These are phyloP conservation scores for Ganaspis brasiliensis DNA, from an alignment of 2,888 invertebrate species.

Conservation along the genomic window DNA sequence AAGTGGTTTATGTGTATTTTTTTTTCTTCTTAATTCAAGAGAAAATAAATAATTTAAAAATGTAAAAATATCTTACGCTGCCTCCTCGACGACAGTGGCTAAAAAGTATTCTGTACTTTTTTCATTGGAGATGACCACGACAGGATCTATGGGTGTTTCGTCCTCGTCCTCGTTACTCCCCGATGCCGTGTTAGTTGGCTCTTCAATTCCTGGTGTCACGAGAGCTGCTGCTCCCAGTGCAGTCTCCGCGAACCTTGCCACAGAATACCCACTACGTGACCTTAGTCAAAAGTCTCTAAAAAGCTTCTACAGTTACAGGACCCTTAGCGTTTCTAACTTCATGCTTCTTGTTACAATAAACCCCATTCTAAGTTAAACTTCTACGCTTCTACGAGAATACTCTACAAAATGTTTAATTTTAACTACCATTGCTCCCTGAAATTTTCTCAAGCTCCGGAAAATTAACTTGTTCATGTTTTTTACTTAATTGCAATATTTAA, in stretches of 20 bases:
- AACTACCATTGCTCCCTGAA: background rate
- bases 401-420: background rate
- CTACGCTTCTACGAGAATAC: slow-evolving; percentile 2
- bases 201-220: slow-evolving; percentile 86
- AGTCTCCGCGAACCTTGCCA: slow-evolving; percentile 89
- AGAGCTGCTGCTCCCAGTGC: slow-evolving; percentile 85
- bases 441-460: background rate
- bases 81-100: slow-evolving; percentile 93
- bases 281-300: slow-evolving; percentile 78
- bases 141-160: slow-evolving; percentile 80
- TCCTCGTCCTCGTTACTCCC: slow-evolving; percentile 94
- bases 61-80: slow-evolving; percentile 84
- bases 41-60: background rate
- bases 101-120: slow-evolving; percentile 95
- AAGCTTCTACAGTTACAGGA: slow-evolving; percentile 74
- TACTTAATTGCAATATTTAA: no score
- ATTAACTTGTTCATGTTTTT: no score
- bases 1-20: no score
- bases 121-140: slow-evolving; percentile 91
- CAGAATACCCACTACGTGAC: slow-evolving; percentile 80
- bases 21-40: no score
- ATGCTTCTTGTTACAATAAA: slow-evolving; percentile 51
- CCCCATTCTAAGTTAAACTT: slow-evolving; percentile 39
- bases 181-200: slow-evolving; percentile 94
- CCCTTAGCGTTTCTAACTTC: slow-evolving; percentile 53